Percentiles rank a stretch among this genome's conserved stretches.
These are phyloP conservation scores for Megathymus violae DNA, from an alignment of 1,140 invertebrate genomes.

Conservation along the genomic window DNA sequence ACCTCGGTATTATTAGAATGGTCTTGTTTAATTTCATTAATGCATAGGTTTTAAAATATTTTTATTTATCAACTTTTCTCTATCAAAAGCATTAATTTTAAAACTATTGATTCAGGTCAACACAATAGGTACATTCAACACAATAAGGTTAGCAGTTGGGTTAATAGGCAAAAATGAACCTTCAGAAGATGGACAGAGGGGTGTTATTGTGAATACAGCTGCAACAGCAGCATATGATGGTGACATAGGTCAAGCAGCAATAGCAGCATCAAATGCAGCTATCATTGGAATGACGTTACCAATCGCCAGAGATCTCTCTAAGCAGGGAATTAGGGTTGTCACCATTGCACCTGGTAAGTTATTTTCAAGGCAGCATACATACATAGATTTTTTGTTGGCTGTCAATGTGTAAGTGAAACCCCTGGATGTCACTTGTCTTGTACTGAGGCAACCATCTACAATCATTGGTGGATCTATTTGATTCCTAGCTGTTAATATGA, in stretches of 20 bases:
- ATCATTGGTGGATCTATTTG: too few species aligned
- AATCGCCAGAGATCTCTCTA: conserved; percentile 94
- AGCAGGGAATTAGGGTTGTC: conserved; percentile 90
- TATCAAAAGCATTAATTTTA: too few species aligned
- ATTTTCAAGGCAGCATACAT: too few species aligned
- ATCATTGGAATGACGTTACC: conserved; percentile 97
- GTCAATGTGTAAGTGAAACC: too few species aligned
- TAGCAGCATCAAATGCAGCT: conserved; percentile 94
- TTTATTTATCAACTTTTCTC: too few species aligned
- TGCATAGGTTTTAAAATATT: too few species aligned
- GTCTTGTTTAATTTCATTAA: too few species aligned
- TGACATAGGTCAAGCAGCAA: conserved; percentile 97
- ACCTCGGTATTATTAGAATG: too few species aligned
- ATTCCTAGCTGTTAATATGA: too few species aligned
- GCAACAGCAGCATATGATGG: conserved; percentile 98
- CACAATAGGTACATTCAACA: conserved; percentile 96
- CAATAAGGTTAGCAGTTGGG: conserved; percentile 91
- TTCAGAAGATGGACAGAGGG: conserved; percentile 92
- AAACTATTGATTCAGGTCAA: conserved; percentile 89
- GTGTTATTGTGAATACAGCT: conserved; percentile 97
- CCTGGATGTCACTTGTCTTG: too few species aligned
- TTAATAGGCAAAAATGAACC: conserved; percentile 94
- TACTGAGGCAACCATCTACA: too few species aligned
- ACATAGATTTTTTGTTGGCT: too few species aligned
- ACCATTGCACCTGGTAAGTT: conserved; percentile 93